Conservation (phyloP, 2,113 vertebrate species). For the Lepidothrix coronata region DNA sequence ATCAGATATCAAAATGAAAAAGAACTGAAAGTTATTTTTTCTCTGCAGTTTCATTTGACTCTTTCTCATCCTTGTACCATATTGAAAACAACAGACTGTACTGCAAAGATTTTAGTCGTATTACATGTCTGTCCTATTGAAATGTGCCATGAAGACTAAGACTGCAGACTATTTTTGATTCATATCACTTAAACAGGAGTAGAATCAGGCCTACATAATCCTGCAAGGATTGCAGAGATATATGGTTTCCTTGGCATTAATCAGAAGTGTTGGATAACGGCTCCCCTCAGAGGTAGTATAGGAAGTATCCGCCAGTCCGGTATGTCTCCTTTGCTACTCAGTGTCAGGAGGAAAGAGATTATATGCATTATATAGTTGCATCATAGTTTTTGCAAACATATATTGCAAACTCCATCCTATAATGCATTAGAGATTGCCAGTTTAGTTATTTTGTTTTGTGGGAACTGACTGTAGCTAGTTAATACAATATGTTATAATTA, state of each 20-base stretch:
- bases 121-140: not conserved
- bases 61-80: not conserved
- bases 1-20: not conserved
- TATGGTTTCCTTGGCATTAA: not conserved
- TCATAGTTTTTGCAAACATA: not conserved
- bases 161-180: not conserved
- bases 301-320: not conserved
- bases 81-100: not conserved
- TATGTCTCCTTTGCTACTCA: not conserved
- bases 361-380: not conserved
- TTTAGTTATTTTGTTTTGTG: not conserved
- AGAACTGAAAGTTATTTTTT: not conserved
- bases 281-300: conserved; percentile 60
- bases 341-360: not conserved
- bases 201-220: not conserved
- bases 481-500: not conserved
- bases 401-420: not conserved
- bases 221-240: not conserved
- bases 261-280: conserved; percentile 47
- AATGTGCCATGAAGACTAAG: not conserved
- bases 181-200: not conserved
- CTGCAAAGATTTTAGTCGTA: not conserved
- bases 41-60: not conserved
- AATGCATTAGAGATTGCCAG: not conserved
- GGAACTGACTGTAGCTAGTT: not conserved